Evolutionary conservation across 2,113 vertebrate genomes (phyloP), one percentile per base, ranked within the genome.

Genomic region (Boulengeromyrus knoepffleri): DNA sequence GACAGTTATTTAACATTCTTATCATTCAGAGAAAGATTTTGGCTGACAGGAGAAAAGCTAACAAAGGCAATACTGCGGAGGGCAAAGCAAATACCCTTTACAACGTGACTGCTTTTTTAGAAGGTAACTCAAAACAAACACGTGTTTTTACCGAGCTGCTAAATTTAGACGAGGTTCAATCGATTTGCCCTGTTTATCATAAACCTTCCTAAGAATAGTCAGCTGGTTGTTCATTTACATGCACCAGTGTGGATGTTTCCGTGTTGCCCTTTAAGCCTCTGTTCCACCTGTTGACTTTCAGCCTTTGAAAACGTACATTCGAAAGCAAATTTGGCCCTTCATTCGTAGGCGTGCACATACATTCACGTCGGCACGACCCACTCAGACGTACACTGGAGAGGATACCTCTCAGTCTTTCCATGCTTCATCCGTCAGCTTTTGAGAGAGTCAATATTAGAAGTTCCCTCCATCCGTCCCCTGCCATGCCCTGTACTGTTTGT

Each of bases 361-460:
- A 6, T 83, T 0, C 13, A 62, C 66, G 74, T n/a, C 19, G 74
- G 39, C 36, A 80, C 74, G 0, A 19, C 74, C 2, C 74, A 42
- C 15, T 42, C 36, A 39, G 74, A 80, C 74, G 74, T 36, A 77
- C 31, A 77, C 10, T 1, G 13, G 70, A 39, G 70, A 77, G 5
- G 13, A 17, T 77, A 15, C 47, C 49, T 31, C 46, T 47, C 47
- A 15, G 17, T 42, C 17, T 70, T 85, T 74, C 58, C n/a, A 74
- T 80, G 31, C 36, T 42, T 42, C 31, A 8, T 42, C 39, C 10
- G 74, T 80, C 17, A 31, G 31, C 87, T 15, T 31, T 85, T 74
- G 46, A 70, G 70, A 88, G 52, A 49, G 88, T 88, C 89, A 92
- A 89, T 90, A 89, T 88, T 90, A 90, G 50, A 24, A 24, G 50